Evolutionary conservation across 2,113 vertebrate genomes (phyloP).

Genomic region (Hemibagrus wyckioides): DNA sequence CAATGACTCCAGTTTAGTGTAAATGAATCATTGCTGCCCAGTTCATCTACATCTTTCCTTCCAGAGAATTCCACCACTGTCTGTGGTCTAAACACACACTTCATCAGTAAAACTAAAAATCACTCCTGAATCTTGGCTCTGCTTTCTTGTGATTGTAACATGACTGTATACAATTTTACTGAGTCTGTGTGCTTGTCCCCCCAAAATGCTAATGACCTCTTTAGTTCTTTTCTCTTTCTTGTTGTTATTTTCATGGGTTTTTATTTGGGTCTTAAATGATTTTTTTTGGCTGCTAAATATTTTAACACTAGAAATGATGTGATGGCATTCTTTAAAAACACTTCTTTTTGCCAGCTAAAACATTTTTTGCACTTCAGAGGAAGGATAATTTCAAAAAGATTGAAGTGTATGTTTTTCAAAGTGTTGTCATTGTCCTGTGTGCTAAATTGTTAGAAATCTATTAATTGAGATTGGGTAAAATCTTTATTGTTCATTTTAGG

Average conservation of each 20-base stretch:
- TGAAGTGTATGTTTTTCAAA: not conserved
- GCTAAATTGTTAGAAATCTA: not conserved
- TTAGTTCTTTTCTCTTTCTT: not conserved
- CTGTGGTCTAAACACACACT: no score
- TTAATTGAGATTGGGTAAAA: not conserved
- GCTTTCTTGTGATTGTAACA: no score
- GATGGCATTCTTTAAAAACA: not conserved
- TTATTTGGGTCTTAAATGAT: not conserved
- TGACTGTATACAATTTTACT: no score
- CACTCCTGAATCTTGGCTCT: no score
- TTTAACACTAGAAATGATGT: not conserved
- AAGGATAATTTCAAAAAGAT: not conserved
- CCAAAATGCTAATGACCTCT: no score
- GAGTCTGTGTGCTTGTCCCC: no score
- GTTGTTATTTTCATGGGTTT: not conserved
- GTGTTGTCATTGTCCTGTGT: not conserved
- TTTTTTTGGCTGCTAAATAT: not conserved
- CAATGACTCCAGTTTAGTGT: no score
- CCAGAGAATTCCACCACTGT: no score
- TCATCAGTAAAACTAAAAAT: no score
- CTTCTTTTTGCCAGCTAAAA: not conserved
- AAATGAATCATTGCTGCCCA: no score
- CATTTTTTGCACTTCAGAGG: not conserved
- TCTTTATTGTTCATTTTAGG: not conserved
- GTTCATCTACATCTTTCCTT: no score